These are phyloP conservation scores for Austrolebias charrua DNA, from an alignment of 2,797 vertebrate genomes.

Conservation along the genomic window DNA sequence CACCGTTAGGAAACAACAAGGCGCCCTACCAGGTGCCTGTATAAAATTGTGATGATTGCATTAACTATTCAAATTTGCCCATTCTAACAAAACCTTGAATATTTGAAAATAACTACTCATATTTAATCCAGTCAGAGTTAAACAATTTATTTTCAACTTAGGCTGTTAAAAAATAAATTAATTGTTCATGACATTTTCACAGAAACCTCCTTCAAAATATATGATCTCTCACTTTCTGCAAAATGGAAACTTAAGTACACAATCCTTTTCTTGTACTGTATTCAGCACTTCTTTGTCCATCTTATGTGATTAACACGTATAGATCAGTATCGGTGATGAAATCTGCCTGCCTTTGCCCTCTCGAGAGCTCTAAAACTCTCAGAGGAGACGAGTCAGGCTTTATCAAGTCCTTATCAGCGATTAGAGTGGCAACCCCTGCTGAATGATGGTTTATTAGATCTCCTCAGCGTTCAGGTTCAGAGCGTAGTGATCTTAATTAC, in stretches of 20 bases:
- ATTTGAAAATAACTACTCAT: too few relatives aligned
- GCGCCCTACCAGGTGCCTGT: too few relatives aligned
- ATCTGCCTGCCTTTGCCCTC: slow-evolving; percentile 49
- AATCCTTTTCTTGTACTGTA: not conserved
- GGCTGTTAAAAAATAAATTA: too few relatives aligned
- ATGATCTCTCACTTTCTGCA: not conserved
- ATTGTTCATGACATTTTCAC: too few relatives aligned
- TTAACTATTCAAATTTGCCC: too few relatives aligned
- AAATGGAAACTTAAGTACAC: not conserved
- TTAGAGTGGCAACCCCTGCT: slow-evolving; percentile 69
- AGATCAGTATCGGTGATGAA: slow-evolving; percentile 48
- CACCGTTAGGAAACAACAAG: too few relatives aligned
- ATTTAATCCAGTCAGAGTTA: too few relatives aligned
- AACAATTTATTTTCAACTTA: too few relatives aligned
- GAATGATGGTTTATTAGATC: slow-evolving; percentile 80
- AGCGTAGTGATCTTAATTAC: slow-evolving; percentile 81
- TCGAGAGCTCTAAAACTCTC: slow-evolving; percentile 59
- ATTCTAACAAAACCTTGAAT: too few relatives aligned
- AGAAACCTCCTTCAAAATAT: not conserved
- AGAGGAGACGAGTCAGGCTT: slow-evolving; percentile 69
- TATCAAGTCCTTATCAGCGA: slow-evolving; percentile 77
- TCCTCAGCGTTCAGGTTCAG: slow-evolving; percentile 74
- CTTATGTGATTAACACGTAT: slow-evolving; percentile 61
- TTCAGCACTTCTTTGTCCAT: slow-evolving; percentile 16
- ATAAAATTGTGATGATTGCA: too few relatives aligned